phyloP scores from a whole-genome alignment of 2,888 invertebrate genomes.

The Piscicola geometra region DNA sequence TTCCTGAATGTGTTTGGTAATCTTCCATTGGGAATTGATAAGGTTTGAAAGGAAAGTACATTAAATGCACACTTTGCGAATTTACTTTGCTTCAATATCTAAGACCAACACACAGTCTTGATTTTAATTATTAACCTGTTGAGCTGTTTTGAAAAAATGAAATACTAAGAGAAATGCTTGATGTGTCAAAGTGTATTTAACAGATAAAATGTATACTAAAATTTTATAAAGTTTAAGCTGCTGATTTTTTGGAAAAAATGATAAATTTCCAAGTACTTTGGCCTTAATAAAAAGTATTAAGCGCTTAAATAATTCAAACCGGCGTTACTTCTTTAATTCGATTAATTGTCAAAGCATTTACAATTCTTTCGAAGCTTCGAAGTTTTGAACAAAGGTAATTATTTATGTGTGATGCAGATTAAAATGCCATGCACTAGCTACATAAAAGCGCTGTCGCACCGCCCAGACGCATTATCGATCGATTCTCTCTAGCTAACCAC shows the following conservation, averaged over 20 bases:
- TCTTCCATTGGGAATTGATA: background rate
- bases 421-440: background rate
- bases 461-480: conserved; percentile 17
- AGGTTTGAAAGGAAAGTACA: background rate
- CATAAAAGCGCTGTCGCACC: conserved; percentile 16
- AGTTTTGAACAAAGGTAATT: conserved; percentile 12
- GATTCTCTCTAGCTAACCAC: conserved; percentile 2
- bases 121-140: no score
- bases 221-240: background rate
- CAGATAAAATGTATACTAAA: no score
- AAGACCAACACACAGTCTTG: no score
- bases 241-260: no score
- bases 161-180: no score
- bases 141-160: no score
- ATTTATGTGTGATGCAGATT: background rate
- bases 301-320: conserved; percentile 9
- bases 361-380: conserved; percentile 4
- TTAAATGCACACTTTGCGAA: background rate
- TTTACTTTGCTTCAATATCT: no score
- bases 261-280: background rate
- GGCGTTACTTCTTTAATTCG: background rate
- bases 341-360: background rate
- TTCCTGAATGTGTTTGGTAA: background rate
- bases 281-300: background rate
- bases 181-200: no score